Base-by-base conservation (phyloP, 2,113 vertebrate species). In the Eurypyga helias region DNA sequence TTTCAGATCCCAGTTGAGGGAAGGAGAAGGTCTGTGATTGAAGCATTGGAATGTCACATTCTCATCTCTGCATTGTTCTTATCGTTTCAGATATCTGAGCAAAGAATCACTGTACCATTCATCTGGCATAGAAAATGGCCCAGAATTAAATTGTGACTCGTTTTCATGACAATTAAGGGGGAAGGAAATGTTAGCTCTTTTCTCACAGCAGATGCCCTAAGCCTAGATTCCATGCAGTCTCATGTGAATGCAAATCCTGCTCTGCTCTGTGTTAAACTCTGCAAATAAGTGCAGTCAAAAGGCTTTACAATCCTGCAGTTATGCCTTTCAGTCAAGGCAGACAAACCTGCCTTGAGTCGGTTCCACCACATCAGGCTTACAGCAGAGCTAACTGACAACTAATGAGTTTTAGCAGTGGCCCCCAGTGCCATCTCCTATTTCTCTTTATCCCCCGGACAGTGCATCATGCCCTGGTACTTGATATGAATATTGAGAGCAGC, bases 151-250 rank as follows among this genome's bases (percentile, higher is more conserved):
- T 45, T 61, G 49, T 90, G 83, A 82, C 26, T 92, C 57, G 76
- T 92, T 92, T 92, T 97, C 83, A 69, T 52, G 31, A 82, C 77
- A 92, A 43, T 81, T 61, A 89, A 72, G 67, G 65, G 82, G 83
- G 38, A 89, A 89, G 34, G 57, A 95, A 93, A 82, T 87, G 52
- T 25, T 78, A 88, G 52, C 58, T 77, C 57, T 57, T 70, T 70
- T 88, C 57, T 79, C 57, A 72, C 34, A 79, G 57, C 67, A 57
- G 90, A 45, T 33, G 45, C 65, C 70, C 45, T 75, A 64, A 89
- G 67, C 76, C 19, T 70, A 60, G 26, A 78, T 94, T 90, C 67
- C 71, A 83, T 67, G 81, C 62, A 85, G 77, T 17, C 72, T 93
- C 65, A 75, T 0, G 9, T 67, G 81, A 79, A 79, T 93, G 61